Evolutionary conservation across 1,140 invertebrate genomes (phyloP), one percentile per base, ranked within the genome.

Genomic region (Octopus sinensis): DNA sequence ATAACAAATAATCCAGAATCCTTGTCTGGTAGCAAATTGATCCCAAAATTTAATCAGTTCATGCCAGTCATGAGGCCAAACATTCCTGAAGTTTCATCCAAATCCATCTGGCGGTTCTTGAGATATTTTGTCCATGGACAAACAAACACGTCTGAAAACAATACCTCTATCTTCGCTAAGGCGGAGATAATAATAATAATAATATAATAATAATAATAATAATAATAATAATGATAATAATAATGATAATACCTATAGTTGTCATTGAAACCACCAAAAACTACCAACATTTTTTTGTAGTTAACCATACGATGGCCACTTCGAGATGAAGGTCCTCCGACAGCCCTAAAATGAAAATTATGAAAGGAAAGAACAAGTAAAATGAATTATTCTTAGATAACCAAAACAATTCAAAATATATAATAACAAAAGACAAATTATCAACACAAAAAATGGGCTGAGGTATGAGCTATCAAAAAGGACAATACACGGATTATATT

Each of bases 181-280:
- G 30, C 30, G 30, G 30, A 79, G 17, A 2, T 9, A 56, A 54
- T 12, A 79, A 1, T 85, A 54, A 43, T 43, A n/a, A 0, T 23
- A 71, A 51, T 51, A 77, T 17, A 17, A 76, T 77, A n/a, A 77
- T 17, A 77, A 17, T 30, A 77, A 77, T 23, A n/a, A 12, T 68
- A 68, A 43, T 6, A 91, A 76, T 2, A 0, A 51, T 76, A 76
- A 76, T n/a, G 30, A 76, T 77, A n/a, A 77, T 17, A 77, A 17
- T 30, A 77, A 77, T 23, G 2, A 12, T 68, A 68, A 43, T 6
- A 91, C 91, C 90, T 87, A 73, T 87, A 84, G 90, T 96, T 97
- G 90, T 98, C 96, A 88, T 96, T 93, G 89, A 96, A 98, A 23
- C 97, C 96, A 2, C 97, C 96, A 92, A 98, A 98, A 43, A 98